Base-by-base conservation (phyloP, 2,797 vertebrate genomes). In the Melanotaenia parkinsoni region DNA sequence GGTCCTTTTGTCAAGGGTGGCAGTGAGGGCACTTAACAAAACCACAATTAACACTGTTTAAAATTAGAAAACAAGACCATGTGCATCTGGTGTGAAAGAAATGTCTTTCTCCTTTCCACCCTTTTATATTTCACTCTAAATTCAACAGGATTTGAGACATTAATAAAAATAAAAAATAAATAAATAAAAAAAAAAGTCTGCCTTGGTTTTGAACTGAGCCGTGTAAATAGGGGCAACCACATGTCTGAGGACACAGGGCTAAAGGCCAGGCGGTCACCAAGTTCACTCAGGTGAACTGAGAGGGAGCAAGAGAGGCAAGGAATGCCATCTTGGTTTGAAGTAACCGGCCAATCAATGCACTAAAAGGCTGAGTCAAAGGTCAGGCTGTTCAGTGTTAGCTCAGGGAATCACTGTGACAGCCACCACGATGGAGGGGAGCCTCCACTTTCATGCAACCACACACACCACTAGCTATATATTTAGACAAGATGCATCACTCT, bases 11-110 rank as follows among this genome's bases (percentile, higher is more conserved):
- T 94, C 90, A 87, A 92, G 91, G 83, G 89, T 93, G 94, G 90
- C 92, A 94, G 88, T 92, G 84, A 95, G 94, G 95, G 95, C 93
- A 94, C 89, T 89, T 86, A 89, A 94, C 93, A 85, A 88, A 91
- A 81, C 82, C 79, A 86, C 91, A 94, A 96, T 96, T 95, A 95
- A 90, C 92, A 89, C 81, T 75, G 80, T 85, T 93, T 95, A 93
- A 96, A 95, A 94, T 93, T 95, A 93, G 91, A 91, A 90, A 80
- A 43, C 82, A 67, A 60, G 77, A 83, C 82, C 86, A 77, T 26
- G 33, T 70, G 76, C 76, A 80, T 86, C 73, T 87, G 74, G 68
- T 38, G 57, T 43, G 40, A 30, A 73, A 68, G 30, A 73, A 81
- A 64, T 71, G 63, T 12, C 2, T 22, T 2, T 45, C 26, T 37